A percentile compares a stretch with the other conserved stretches of the same genome.
Conservation (phyloP, 2,888 invertebrate species). For the Elegia similella region DNA sequence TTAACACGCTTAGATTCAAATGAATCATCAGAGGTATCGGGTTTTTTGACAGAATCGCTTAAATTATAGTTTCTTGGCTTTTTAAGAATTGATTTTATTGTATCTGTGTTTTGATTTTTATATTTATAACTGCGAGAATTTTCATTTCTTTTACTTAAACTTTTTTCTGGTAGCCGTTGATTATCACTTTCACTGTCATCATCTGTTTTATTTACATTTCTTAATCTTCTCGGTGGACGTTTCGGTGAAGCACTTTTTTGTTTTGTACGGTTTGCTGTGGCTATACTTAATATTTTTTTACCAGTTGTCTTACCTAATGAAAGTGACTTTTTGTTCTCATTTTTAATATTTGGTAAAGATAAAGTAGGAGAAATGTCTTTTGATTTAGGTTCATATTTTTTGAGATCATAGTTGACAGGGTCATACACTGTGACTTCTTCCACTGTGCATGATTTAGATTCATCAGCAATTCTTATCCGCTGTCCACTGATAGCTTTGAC, state of each 20-base stretch:
- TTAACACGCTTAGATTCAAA: conserved; percentile 58
- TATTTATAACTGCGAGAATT: conserved; percentile 50
- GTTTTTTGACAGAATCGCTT: conserved; percentile 46
- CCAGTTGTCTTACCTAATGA: conserved; percentile 58
- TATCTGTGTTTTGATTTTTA: conserved; percentile 60
- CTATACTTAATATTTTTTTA: conserved; percentile 56
- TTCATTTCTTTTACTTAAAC: conserved; percentile 51
- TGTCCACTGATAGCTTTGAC: conserved; percentile 86
- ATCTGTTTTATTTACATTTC: conserved; percentile 67
- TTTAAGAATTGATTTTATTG: conserved; percentile 83
- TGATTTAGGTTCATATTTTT: conserved; percentile 60
- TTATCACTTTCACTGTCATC: conserved; percentile 78
- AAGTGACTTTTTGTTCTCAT: conserved; percentile 61
- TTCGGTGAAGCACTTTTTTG: conserved; percentile 82
- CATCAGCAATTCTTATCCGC: conserved; percentile 84
- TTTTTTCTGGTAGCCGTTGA: conserved; percentile 61
- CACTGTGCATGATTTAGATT: conserved; percentile 60
- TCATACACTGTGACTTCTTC: conserved; percentile 72
- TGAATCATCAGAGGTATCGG: conserved; percentile 51
- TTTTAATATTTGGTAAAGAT: conserved; percentile 72
- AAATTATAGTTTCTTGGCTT: conserved; percentile 74
- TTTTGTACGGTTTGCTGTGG: conserved; percentile 61
- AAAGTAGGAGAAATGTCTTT: conserved; percentile 54
- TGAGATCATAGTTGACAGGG: conserved; percentile 74
- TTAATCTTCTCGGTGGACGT: conserved; percentile 81